A percentile compares a stretch with the other conserved stretches of the same genome.
These are phyloP conservation scores for Mola mola DNA, from an alignment of 2,113 vertebrate genomes.

Conservation along the genomic window DNA sequence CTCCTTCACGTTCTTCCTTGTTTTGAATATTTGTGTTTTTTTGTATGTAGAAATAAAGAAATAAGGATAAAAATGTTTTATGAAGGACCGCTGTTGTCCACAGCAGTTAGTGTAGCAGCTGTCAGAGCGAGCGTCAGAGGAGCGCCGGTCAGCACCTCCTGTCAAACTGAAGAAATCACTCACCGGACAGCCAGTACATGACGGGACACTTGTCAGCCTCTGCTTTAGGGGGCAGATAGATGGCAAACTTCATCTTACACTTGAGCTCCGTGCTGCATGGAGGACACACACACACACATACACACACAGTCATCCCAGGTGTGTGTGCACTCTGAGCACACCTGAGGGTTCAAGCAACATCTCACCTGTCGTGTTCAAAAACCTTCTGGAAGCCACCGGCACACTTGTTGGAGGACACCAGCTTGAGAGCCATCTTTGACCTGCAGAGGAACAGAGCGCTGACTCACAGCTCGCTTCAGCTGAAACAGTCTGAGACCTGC, in stretches of 20 bases:
- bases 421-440: conserved; percentile 90
- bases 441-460: not conserved
- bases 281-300: not conserved
- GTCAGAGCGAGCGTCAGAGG: too few species aligned
- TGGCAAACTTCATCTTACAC: conserved; percentile 96
- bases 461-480: too few species aligned
- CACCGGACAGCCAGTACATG: conserved; percentile 96
- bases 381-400: conserved; percentile 96
- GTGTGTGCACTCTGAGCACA: not conserved
- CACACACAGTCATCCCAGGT: not conserved
- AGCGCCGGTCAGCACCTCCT: too few species aligned
- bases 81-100: too few species aligned
- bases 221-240: conserved; percentile 93
- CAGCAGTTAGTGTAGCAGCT: too few species aligned
- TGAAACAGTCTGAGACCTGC: too few species aligned
- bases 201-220: conserved; percentile 90
- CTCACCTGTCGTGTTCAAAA: conserved; percentile 95
- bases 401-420: conserved; percentile 92
- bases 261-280: conserved; percentile 87
- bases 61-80: too few species aligned
- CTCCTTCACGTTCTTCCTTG: too few species aligned
- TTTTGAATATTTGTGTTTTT: too few species aligned
- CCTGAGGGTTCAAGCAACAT: not conserved
- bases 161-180: conserved; percentile 6
- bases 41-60: too few species aligned